Conservation (phyloP, 2,113 vertebrate species). For the Rhabdornis inornatus region DNA sequence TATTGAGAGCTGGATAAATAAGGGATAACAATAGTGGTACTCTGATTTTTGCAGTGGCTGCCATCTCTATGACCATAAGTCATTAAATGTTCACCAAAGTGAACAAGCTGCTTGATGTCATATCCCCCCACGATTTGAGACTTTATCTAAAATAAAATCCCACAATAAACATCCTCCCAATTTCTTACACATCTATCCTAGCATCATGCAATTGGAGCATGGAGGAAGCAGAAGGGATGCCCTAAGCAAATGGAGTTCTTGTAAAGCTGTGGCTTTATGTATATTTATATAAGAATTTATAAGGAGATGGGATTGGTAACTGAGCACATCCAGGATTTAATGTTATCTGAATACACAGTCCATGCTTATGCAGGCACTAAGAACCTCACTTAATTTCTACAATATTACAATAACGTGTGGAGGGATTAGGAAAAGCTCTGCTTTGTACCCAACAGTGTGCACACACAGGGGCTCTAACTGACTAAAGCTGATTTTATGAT, state of each 20-base stretch:
- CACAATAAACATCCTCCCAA: background rate
- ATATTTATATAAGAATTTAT: background rate
- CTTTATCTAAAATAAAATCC: background rate
- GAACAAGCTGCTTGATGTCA: background rate
- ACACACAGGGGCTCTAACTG: background rate
- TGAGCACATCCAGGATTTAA: background rate
- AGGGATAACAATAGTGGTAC: background rate
- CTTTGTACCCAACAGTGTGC: background rate
- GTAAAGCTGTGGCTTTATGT: background rate
- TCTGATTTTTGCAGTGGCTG: background rate
- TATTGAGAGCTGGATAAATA: background rate
- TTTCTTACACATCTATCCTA: slow-evolving; percentile 30
- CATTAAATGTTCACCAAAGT: background rate
- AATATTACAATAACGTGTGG: background rate
- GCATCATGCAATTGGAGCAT: background rate
- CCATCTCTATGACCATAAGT: background rate
- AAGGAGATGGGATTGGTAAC: background rate
- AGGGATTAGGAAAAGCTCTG: background rate
- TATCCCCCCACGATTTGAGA: background rate
- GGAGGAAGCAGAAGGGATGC: background rate
- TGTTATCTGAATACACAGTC: background rate
- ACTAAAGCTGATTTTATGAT: slow-evolving; percentile 9
- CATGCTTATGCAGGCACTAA: background rate
- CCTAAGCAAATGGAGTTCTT: background rate
- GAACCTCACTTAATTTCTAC: background rate